Percentiles rank a stretch among this genome's conserved stretches.
Evolutionary conservation across 2,888 invertebrate species (phyloP).

Genomic region (Cheiracanthium punctorium): DNA sequence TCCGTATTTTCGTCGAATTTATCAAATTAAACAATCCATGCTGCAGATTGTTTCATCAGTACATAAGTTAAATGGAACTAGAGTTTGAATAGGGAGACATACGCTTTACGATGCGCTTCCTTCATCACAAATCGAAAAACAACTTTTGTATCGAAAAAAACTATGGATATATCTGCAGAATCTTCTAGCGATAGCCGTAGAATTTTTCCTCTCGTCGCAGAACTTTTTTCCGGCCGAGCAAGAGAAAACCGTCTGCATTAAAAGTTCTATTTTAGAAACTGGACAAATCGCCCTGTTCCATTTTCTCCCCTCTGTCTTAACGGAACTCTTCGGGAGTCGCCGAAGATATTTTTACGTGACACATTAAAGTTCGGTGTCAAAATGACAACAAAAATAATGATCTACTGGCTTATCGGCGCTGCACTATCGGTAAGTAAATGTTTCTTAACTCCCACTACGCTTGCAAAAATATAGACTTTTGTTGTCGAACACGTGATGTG

Average conservation of each 20-base stretch:
- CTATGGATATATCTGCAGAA: background rate
- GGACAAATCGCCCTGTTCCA: background rate
- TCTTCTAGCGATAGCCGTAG: background rate
- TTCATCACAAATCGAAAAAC: no score
- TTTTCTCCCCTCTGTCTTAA: no score
- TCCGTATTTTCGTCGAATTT: no score
- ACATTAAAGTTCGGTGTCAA: constrained; percentile 21
- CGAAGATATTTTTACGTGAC: constrained; percentile 28
- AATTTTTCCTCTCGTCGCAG: background rate
- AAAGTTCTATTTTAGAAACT: background rate
- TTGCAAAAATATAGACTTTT: constrained; percentile 61
- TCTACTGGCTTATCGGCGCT: constrained; percentile 39
- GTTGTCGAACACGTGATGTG: constrained; percentile 52
- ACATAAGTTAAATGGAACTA: no score
- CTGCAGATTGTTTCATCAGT: no score
- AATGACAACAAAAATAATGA: constrained; percentile 55
- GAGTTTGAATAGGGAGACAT: no score
- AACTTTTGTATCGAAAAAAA: no score
- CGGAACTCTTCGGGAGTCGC: background rate
- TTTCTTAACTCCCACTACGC: constrained; percentile 43
- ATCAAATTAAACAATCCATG: no score
- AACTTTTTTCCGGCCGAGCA: background rate
- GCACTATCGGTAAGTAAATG: constrained; percentile 65
- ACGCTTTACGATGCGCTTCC: no score
- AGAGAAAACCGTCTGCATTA: background rate